Evolutionary conservation across 2,797 vertebrate species (phyloP).

Genomic region (Carcharodon carcharias): DNA sequence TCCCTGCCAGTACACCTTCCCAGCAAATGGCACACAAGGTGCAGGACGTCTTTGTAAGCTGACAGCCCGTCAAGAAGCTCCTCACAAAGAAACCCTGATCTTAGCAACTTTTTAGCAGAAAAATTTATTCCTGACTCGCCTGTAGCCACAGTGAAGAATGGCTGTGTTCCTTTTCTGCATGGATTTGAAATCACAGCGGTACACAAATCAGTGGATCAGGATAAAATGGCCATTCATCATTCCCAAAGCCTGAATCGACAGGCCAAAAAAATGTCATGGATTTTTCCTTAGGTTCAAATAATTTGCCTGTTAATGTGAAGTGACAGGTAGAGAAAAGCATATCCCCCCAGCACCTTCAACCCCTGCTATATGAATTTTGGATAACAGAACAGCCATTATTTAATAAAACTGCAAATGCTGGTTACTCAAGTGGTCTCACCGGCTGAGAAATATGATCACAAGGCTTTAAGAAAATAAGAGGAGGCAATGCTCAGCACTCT

Average conservation of each 20-base stretch:
- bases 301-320: slow-evolving; percentile 44
- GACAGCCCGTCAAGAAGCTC: slow-evolving; percentile 51
- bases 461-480: neutral
- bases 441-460: neutral
- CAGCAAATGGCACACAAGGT: neutral
- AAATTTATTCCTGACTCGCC: slow-evolving; percentile 52
- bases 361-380: neutral
- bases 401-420: slow-evolving; percentile 29
- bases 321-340: slow-evolving; percentile 24
- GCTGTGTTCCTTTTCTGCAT: slow-evolving; percentile 50
- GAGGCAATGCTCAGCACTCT: neutral
- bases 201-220: slow-evolving; percentile 51
- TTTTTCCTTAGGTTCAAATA: slow-evolving; percentile 47
- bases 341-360: slow-evolving; percentile 15
- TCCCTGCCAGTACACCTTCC: neutral
- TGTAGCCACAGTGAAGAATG: slow-evolving; percentile 53
- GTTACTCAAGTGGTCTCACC: neutral
- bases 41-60: slow-evolving; percentile 41
- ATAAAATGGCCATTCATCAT: slow-evolving; percentile 55
- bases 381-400: slow-evolving; percentile 16
- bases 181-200: slow-evolving; percentile 47
- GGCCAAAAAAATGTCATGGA: slow-evolving; percentile 45
- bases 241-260: slow-evolving; percentile 45
- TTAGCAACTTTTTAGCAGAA: slow-evolving; percentile 54
- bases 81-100: slow-evolving; percentile 48